Conservation (phyloP, 2,797 vertebrate genomes). For the Enteromius paludinosus region DNA sequence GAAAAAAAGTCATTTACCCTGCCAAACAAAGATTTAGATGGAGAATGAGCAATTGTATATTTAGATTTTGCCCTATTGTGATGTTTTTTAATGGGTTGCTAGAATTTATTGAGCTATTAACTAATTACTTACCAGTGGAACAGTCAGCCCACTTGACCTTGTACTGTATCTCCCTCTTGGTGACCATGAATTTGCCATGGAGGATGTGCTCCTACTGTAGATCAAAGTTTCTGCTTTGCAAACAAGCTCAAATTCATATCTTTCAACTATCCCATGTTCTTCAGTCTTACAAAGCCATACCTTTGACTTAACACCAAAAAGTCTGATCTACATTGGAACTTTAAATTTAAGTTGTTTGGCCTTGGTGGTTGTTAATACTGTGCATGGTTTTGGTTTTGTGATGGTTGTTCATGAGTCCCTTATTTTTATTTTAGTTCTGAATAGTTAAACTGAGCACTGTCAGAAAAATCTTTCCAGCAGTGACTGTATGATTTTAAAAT, state of each 20-base stretch:
- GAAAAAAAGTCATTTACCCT: background rate
- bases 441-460: no score
- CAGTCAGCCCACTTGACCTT: slow-evolving; percentile 68
- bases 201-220: background rate
- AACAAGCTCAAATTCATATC: background rate
- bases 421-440: no score
- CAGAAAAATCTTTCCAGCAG: no score
- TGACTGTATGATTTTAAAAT: no score
- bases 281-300: no score
- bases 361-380: no score
- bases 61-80: background rate
- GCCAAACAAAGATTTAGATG: background rate
- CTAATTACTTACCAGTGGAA: slow-evolving; percentile 70
- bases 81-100: slow-evolving; percentile 46
- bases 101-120: slow-evolving; percentile 76
- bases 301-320: no score
- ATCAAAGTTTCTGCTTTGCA: background rate
- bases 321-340: no score
- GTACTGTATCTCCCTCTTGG: slow-evolving; percentile 62
- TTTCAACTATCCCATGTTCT: no score
- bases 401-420: no score
- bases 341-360: no score
- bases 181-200: slow-evolving; percentile 2
- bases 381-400: no score
- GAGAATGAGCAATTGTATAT: background rate